Conservation (phyloP, 1,140 invertebrate genomes). For the Pararge aegeria region DNA sequence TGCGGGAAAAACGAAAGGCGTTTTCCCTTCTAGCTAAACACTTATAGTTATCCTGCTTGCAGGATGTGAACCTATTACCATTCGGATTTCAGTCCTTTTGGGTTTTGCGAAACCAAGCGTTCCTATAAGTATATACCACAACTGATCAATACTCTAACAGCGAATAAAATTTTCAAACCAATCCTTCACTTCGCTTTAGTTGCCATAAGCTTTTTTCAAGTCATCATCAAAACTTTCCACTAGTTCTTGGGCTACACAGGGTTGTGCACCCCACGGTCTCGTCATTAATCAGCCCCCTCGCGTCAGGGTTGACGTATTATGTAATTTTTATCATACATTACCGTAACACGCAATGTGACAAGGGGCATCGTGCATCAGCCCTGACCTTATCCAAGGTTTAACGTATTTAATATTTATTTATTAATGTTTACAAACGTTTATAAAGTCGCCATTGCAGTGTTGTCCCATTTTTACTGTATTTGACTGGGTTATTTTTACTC, state of each 20-base stretch:
- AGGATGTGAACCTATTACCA: too few species aligned
- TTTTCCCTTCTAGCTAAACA: too few species aligned
- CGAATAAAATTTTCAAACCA: too few species aligned
- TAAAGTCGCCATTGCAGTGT: not conserved
- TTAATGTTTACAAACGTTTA: not conserved
- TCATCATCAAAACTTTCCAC: not conserved
- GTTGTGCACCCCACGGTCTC: constrained; percentile 32
- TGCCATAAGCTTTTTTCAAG: too few species aligned
- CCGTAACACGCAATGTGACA: constrained; percentile 29
- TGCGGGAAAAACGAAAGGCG: too few species aligned
- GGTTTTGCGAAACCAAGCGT: too few species aligned
- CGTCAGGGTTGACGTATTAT: constrained; percentile 58
- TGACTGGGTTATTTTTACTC: not conserved
- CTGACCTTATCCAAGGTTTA: constrained; percentile 5
- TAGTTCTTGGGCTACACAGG: constrained; percentile 28
- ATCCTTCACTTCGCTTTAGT: too few species aligned
- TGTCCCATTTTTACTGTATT: not conserved
- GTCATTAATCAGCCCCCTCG: constrained; percentile 56
- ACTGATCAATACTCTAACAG: too few species aligned
- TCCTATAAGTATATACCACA: too few species aligned
- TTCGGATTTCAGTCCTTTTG: too few species aligned
- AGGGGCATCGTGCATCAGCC: constrained; percentile 1
- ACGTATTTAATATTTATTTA: not conserved
- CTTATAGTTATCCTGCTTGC: too few species aligned
- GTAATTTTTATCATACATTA: constrained; percentile 56